Conservation (phyloP, 2,113 vertebrate species). For the Vimba vimba region DNA sequence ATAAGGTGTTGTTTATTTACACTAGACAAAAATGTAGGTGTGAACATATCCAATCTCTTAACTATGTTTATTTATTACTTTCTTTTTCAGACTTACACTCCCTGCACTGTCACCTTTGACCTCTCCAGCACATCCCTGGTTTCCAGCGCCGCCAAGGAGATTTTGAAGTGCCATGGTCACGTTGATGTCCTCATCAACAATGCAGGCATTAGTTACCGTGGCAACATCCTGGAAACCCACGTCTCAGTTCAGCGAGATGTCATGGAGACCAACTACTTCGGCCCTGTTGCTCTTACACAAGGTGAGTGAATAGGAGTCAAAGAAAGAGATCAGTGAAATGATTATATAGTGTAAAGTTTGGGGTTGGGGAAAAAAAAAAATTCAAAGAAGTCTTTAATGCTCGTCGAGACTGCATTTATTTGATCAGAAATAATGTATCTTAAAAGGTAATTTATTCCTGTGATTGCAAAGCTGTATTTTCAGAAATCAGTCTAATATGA, state of each 20-base stretch:
- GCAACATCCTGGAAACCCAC: conserved; percentile 82
- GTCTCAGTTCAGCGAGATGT: conserved; percentile 87
- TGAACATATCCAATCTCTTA: not conserved
- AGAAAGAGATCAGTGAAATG: not conserved
- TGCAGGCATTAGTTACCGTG: conserved; percentile 93
- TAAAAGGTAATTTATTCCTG: not conserved
- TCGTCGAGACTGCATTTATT: not conserved
- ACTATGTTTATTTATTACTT: not conserved
- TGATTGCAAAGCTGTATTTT: not conserved
- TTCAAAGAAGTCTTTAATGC: too few relatives aligned
- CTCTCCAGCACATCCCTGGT: conserved; percentile 78
- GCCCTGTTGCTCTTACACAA: conserved; percentile 92
- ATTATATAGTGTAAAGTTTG: not conserved
- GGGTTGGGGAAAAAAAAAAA: too few relatives aligned
- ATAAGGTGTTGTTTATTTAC: not conserved
- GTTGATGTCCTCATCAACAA: conserved; percentile 96
- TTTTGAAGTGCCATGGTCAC: conserved; percentile 81
- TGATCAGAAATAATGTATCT: not conserved
- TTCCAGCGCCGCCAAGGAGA: conserved; percentile 78
- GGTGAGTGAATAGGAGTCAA: conserved; percentile 70
- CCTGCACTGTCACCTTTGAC: conserved; percentile 85
- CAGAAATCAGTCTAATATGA: not conserved
- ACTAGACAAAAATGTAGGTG: not conserved
- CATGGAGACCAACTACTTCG: conserved; percentile 97
- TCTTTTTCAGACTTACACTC: conserved; percentile 75